phyloP scores from a whole-genome alignment of 2,888 invertebrate species.

The Clunio marinus region DNA sequence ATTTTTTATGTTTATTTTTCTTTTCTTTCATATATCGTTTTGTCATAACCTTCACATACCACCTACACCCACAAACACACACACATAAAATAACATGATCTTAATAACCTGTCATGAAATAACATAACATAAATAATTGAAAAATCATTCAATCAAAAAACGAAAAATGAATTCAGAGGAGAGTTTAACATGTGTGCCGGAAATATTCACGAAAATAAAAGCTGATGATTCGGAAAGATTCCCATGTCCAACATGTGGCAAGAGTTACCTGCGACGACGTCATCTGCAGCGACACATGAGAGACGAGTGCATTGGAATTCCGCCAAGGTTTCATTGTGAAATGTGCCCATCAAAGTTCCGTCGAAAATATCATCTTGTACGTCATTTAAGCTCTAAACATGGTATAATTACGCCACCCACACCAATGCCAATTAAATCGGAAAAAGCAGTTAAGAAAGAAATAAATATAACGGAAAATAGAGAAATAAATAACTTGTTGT shows the following conservation, averaged over 20 bases:
- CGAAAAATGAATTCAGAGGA: constrained; percentile 1
- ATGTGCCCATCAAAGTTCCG: constrained; percentile 53
- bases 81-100: constrained; percentile 3
- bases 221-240: constrained; percentile 50
- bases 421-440: constrained; percentile 16
- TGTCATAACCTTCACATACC: constrained; percentile 25
- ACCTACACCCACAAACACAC: constrained; percentile 7
- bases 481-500: constrained; percentile 28
- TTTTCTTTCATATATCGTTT: constrained; percentile 32
- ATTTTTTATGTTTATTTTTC: constrained; percentile 37
- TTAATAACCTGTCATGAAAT: no score
- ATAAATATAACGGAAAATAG: neutral
- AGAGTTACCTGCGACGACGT: constrained; percentile 59
- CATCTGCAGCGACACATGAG: constrained; percentile 58
- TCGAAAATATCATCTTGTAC: constrained; percentile 54
- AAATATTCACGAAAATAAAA: constrained; percentile 43
- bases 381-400: constrained; percentile 53
- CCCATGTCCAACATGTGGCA: constrained; percentile 56
- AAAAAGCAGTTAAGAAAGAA: neutral
- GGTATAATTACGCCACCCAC: constrained; percentile 45
- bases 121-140: neutral
- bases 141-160: constrained; percentile 21
- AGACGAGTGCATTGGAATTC: constrained; percentile 53
- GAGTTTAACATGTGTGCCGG: constrained; percentile 36
- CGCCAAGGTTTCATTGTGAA: constrained; percentile 54